Base-by-base conservation (phyloP, 2,113 vertebrate genomes). In the Mastomys natalensis region DNA sequence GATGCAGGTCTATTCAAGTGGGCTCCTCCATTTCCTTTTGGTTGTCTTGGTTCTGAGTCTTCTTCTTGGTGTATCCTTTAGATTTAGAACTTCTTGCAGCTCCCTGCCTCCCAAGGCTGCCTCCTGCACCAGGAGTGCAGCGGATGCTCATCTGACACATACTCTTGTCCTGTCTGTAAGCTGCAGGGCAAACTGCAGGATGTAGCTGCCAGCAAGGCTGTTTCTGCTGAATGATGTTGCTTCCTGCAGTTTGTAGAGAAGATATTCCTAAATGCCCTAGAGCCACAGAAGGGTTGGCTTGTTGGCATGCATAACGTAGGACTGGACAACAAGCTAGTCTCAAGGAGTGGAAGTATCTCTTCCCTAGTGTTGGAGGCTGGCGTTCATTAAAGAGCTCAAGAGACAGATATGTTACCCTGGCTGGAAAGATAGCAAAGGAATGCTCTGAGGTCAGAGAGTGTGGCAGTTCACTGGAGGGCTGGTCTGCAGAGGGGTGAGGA, bases 131-230 rank as follows among this genome's bases (percentile, higher is more conserved):
- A 21, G 31, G 45, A 29, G 5, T 7, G 2, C 37, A 37, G 31
- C 37, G 62, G 40, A 21, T 48, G 40, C 34, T 95, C 48, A 62
- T 6, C 1, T 11, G 29, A 48, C 0, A 26, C 40, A 24, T 4
- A 17, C 1, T 12, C 53, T 90, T 34, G 64, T 34, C 48, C n/a
- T 24, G 3, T 19, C n/a, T 82, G 3, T 37, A 34, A 70, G 16
- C 45, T 84, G 15, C 5, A 0, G n/a, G 19, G n/a, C 37, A 26
- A 16, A 6, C 21, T 51, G 19, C 7, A 8, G 37, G 84, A 77
- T 24, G 7, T 0, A 40, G 3, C 40, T 16, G 4, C 7, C 7
- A 60, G 72, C 15, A 40, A 68, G 22, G 31, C 0, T 1, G 3
- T 37, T 74, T 29, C 7, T 29, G 24, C 2, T 43, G 24, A 29